Percentiles rank a stretch among this genome's conserved stretches.
Evolutionary conservation across 2,113 vertebrate species (phyloP).

Genomic region (Bostrychus sinensis): DNA sequence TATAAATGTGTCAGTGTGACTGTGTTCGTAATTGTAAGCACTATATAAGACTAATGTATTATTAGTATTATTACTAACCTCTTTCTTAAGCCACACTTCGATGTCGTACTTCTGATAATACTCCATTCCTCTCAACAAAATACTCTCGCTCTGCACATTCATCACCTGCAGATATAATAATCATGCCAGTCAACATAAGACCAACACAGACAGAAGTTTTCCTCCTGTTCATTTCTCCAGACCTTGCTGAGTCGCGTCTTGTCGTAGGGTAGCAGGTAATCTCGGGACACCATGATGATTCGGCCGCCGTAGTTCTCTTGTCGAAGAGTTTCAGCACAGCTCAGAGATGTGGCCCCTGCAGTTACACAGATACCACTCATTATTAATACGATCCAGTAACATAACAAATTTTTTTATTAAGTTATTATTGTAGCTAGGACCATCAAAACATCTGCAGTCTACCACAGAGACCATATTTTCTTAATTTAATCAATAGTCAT

Average conservation of each 20-base stretch:
- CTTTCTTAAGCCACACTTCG: slow-evolving; percentile 83
- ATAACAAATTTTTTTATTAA: too few species aligned
- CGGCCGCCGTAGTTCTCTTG: slow-evolving; percentile 84
- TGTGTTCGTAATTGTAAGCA: too few species aligned
- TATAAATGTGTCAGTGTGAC: too few species aligned
- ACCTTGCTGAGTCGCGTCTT: slow-evolving; percentile 88
- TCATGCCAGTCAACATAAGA: too few species aligned
- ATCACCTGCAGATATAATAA: slow-evolving; percentile 71
- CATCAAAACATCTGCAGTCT: too few species aligned
- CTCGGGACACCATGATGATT: slow-evolving; percentile 83
- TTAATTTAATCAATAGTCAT: too few species aligned
- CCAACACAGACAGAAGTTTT: background rate
- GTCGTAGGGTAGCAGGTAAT: slow-evolving; percentile 83
- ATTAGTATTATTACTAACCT: too few species aligned
- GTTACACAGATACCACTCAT: slow-evolving; percentile 21
- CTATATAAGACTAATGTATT: too few species aligned
- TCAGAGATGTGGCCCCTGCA: slow-evolving; percentile 81
- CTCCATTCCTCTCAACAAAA: slow-evolving; percentile 80
- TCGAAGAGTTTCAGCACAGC: slow-evolving; percentile 85
- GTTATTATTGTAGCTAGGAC: too few species aligned
- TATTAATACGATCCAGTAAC: background rate
- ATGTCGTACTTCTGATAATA: slow-evolving; percentile 77
- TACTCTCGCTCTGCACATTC: slow-evolving; percentile 73
- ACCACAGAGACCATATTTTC: too few species aligned
- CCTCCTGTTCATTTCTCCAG: background rate